A percentile compares a stretch with the other conserved stretches of the same genome.
phyloP scores from a whole-genome alignment of 2,113 vertebrate genomes.

The Prionailurus bengalensis region DNA sequence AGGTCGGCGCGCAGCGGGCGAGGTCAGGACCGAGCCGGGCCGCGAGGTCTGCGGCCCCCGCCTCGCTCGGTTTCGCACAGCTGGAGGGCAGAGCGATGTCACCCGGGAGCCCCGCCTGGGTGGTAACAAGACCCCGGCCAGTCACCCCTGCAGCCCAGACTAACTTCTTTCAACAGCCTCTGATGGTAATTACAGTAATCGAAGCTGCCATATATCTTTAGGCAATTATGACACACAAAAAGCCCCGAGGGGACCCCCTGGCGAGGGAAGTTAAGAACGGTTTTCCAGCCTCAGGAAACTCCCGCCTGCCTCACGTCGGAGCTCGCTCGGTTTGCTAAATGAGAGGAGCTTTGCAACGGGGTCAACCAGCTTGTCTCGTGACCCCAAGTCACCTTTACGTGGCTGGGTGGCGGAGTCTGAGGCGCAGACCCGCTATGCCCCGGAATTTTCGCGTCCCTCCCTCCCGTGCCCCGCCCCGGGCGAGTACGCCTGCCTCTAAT shows the following conservation, averaged over 20 bases:
- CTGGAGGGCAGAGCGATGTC: constrained; percentile 80
- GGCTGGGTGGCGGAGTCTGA: constrained; percentile 70
- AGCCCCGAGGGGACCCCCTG: constrained; percentile 90
- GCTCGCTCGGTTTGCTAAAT: constrained; percentile 82
- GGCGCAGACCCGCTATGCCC: constrained; percentile 68
- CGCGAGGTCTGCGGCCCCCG: not conserved
- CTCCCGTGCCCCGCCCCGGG: not conserved
- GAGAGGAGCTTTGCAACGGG: constrained; percentile 82
- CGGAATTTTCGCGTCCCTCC: constrained; percentile 68
- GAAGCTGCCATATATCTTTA: constrained; percentile 97
- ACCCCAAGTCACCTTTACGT: constrained; percentile 86
- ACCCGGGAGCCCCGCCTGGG: constrained; percentile 87
- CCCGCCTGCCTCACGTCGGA: constrained; percentile 82
- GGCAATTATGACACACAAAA: constrained; percentile 94
- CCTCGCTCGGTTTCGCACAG: constrained; percentile 14
- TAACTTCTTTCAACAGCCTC: constrained; percentile 92
- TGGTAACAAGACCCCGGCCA: constrained; percentile 89
- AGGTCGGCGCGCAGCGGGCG: constrained; percentile 67
- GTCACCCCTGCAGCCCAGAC: constrained; percentile 86
- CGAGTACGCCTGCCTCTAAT: not conserved
- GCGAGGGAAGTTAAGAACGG: constrained; percentile 92
- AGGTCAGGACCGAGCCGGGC: not conserved
- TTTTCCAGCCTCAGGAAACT: constrained; percentile 90
- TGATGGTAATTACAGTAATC: constrained; percentile 98
- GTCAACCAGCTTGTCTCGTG: constrained; percentile 85